Conservation (phyloP, 1,140 invertebrate species). For the Orius laevigatus region DNA sequence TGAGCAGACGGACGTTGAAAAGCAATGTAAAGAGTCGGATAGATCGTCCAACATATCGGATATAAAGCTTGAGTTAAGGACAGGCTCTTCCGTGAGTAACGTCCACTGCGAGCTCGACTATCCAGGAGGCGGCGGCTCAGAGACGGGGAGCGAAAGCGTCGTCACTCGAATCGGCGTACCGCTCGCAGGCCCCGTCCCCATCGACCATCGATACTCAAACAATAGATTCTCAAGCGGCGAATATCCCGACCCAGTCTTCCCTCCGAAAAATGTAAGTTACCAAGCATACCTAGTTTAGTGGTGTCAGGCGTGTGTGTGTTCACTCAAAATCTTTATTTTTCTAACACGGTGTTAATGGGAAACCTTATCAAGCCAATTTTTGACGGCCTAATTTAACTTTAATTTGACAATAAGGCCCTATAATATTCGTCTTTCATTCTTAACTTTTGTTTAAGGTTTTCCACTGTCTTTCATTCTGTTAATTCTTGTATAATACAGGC, state of each 20-base stretch:
- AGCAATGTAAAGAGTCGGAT: conserved; percentile 71
- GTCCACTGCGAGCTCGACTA: conserved; percentile 30
- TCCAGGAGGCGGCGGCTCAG: conserved; percentile 33
- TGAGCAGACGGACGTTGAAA: conserved; percentile 46
- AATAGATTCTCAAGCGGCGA: conserved; percentile 69
- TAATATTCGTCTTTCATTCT: no score
- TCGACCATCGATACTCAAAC: conserved; percentile 32
- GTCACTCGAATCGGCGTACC: conserved; percentile 37
- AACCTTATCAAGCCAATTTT: neutral
- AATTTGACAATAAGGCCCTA: no score
- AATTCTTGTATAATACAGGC: no score
- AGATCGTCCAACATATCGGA: conserved; percentile 80
- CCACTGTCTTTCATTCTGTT: no score
- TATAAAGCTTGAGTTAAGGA: conserved; percentile 70
- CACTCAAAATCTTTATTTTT: no score
- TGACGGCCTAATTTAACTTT: neutral
- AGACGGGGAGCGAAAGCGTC: conserved; percentile 33
- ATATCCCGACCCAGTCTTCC: conserved; percentile 65
- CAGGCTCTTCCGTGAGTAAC: conserved; percentile 57
- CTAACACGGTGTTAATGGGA: neutral
- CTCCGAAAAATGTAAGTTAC: conserved; percentile 37
- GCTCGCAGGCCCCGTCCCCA: conserved; percentile 49
- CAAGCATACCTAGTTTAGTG: conserved; percentile 15
- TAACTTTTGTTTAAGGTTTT: no score
- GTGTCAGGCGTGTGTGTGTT: no score